Conservation (phyloP, 2,888 invertebrate species). For the Dolichopus griseipennis region DNA sequence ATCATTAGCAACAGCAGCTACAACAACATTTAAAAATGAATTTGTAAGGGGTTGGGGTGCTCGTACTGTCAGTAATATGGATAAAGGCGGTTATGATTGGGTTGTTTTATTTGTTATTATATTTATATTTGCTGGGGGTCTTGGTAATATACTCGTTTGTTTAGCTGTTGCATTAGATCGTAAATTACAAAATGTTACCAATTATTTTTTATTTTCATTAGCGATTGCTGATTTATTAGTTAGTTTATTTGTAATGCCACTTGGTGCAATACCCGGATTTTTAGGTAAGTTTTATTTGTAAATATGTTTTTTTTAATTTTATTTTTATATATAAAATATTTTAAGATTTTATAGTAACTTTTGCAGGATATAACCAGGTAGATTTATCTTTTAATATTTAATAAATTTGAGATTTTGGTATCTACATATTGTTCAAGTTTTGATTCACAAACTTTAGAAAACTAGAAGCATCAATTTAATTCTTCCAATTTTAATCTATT, state of each 20-base stretch:
- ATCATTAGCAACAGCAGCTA: constrained; percentile 12
- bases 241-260: constrained; percentile 90
- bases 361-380: too few species aligned
- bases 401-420: too few species aligned
- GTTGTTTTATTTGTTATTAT: constrained; percentile 73
- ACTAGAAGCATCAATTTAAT: too few species aligned
- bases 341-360: too few species aligned
- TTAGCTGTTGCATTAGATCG: constrained; percentile 85
- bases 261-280: constrained; percentile 88
- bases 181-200: constrained; percentile 87
- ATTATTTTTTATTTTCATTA: constrained; percentile 87
- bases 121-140: constrained; percentile 78
- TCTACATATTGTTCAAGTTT: too few species aligned
- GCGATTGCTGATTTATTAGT: constrained; percentile 91
- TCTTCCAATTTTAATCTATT: too few species aligned
- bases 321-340: too few species aligned
- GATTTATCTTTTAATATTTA: too few species aligned
- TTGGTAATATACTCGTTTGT: constrained; percentile 89
- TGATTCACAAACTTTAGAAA: too few species aligned
- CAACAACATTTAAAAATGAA: constrained; percentile 14
- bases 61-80: constrained; percentile 13
- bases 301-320: too few species aligned
- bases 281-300: constrained; percentile 60
- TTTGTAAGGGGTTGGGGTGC: constrained; percentile 9
- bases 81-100: constrained; percentile 57